Evolutionary conservation across 2,113 vertebrate species (phyloP).

Genomic region (Erpornis zantholeuca): DNA sequence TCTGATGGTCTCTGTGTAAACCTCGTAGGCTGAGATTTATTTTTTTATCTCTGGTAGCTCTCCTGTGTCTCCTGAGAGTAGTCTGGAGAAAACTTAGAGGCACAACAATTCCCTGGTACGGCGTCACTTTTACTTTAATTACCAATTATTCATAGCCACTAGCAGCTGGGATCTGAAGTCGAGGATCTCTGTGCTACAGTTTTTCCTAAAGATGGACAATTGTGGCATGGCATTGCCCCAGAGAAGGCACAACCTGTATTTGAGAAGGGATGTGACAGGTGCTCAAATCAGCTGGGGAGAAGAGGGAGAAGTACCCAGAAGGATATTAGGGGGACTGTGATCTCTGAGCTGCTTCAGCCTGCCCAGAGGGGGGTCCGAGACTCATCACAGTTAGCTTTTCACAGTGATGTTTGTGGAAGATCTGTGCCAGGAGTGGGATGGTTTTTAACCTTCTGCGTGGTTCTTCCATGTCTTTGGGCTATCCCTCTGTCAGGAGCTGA

Average conservation of each 20-base stretch:
- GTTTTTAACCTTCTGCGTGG: neutral
- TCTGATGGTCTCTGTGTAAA: conserved; percentile 17
- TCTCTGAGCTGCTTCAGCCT: neutral
- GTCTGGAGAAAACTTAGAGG: neutral
- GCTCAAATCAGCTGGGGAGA: neutral
- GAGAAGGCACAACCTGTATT: neutral
- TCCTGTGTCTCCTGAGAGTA: neutral
- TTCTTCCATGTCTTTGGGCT: neutral
- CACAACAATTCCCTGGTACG: neutral
- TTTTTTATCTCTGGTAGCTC: neutral
- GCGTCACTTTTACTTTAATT: conserved; percentile 18
- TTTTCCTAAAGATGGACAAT: neutral
- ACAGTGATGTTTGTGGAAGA: neutral
- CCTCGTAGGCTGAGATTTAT: neutral
- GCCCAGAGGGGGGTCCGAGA: neutral
- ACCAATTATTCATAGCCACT: neutral
- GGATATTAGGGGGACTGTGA: neutral
- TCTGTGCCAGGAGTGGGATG: neutral
- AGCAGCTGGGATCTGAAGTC: neutral
- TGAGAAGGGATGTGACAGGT: neutral
- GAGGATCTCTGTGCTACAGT: neutral
- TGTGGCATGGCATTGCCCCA: neutral
- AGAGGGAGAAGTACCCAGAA: neutral
- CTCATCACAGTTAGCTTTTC: neutral
- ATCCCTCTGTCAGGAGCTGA: neutral